Evolutionary conservation across 2,888 invertebrate genomes (phyloP).

Genomic region (Tetanocera ferruginea): DNA sequence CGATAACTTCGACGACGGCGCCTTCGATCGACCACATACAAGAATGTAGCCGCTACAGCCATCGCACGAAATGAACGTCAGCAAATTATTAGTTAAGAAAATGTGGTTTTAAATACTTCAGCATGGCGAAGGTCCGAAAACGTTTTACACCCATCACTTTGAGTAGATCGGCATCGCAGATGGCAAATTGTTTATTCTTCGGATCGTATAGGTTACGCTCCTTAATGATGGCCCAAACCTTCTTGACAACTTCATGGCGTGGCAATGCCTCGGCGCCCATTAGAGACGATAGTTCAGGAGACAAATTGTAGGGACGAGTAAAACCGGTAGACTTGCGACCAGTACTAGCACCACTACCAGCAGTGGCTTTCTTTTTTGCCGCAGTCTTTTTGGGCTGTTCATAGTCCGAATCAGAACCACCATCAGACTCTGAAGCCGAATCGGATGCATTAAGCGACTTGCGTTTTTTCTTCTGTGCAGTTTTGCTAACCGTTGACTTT

Average conservation of each 20-base stretch:
- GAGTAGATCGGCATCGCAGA: slow-evolving; percentile 90
- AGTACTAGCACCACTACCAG: slow-evolving; percentile 53
- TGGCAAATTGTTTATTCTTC: slow-evolving; percentile 94
- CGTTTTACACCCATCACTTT: slow-evolving; percentile 93
- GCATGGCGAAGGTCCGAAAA: slow-evolving; percentile 96
- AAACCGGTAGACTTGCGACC: slow-evolving; percentile 82
- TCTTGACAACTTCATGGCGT: slow-evolving; percentile 90
- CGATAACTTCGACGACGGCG: neutral
- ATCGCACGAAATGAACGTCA: neutral
- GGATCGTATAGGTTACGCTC: slow-evolving; percentile 92
- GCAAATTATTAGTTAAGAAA: slow-evolving; percentile 71
- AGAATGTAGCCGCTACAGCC: neutral
- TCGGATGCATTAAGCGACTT: slow-evolving; percentile 63
- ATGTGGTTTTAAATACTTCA: slow-evolving; percentile 94
- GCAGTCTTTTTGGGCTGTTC: slow-evolving; percentile 62
- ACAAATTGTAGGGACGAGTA: slow-evolving; percentile 86
- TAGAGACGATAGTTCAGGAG: slow-evolving; percentile 86
- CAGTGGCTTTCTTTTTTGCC: slow-evolving; percentile 55
- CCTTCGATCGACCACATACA: neutral
- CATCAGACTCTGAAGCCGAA: slow-evolving; percentile 64
- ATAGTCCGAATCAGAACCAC: slow-evolving; percentile 64
- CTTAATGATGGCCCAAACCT: slow-evolving; percentile 91
- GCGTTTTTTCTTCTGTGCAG: slow-evolving; percentile 64
- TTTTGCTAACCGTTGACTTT: slow-evolving; percentile 64
- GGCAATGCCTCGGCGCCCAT: slow-evolving; percentile 85